Evolutionary conservation across 2,888 invertebrate genomes (phyloP).

Genomic region (Epistrophe grossulariae): DNA sequence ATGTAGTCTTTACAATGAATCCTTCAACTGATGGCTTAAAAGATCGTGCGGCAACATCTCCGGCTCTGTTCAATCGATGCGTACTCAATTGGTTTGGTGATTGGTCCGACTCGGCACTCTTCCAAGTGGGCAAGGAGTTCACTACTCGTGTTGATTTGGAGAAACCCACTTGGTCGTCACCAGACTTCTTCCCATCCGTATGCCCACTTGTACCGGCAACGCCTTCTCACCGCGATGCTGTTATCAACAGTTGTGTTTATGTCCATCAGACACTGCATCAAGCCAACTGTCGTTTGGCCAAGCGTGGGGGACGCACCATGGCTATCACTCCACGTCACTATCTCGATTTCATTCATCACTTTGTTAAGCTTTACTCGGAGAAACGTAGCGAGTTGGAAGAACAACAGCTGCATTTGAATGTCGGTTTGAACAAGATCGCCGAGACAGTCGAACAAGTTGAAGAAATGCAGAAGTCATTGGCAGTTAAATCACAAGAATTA

Average conservation of each 20-base stretch:
- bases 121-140: constrained; percentile 98
- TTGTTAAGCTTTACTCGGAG: constrained; percentile 98
- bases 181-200: constrained; percentile 95
- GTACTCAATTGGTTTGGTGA: constrained; percentile 99
- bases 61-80: constrained; percentile 99
- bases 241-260: constrained; percentile 99
- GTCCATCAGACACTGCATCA: constrained; percentile 98
- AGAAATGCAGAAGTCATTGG: constrained; percentile 99
- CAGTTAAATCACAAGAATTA: constrained; percentile 96
- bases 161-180: constrained; percentile 92
- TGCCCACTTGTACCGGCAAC: constrained; percentile 90
- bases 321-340: constrained; percentile 99
- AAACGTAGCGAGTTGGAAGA: constrained; percentile 99
- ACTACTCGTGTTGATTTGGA: constrained; percentile 98
- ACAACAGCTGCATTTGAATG: constrained; percentile 98
- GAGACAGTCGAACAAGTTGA: constrained; percentile 99
- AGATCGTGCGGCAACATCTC: constrained; percentile 99
- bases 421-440: constrained; percentile 98
- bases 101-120: constrained; percentile 98
- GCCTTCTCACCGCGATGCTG: constrained; percentile 95
- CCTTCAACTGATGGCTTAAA: constrained; percentile 99
- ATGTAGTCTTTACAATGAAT: constrained; percentile 99
- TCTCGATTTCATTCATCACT: constrained; percentile 99
- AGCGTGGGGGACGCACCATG: constrained; percentile 97
- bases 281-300: constrained; percentile 95